Conservation (phyloP, 2,797 vertebrate species). For the Staurois parvus region DNA sequence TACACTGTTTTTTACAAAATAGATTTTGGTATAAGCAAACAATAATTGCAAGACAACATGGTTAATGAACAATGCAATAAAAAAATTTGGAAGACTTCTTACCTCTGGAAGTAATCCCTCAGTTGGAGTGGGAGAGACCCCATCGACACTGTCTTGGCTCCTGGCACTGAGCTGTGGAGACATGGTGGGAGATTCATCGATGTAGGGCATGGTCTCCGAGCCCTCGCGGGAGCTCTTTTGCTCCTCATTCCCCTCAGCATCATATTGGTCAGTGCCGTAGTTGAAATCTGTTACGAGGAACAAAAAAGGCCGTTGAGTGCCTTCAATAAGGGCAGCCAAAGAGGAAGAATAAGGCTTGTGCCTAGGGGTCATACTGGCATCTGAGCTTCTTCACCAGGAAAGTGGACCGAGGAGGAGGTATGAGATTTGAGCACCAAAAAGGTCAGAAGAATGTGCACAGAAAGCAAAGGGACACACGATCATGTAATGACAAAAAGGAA, state of each 20-base stretch:
- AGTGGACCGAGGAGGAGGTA: neutral
- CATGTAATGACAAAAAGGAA: neutral
- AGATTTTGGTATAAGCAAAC: neutral
- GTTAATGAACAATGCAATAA: neutral
- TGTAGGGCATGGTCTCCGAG: slow-evolving; percentile 96
- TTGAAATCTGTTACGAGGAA: slow-evolving; percentile 88
- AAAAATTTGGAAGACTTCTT: slow-evolving; percentile 66
- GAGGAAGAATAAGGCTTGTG: slow-evolving; percentile 68
- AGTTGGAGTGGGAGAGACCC: slow-evolving; percentile 82
- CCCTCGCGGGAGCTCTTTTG: slow-evolving; percentile 89
- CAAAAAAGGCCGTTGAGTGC: slow-evolving; percentile 71
- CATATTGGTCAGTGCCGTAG: slow-evolving; percentile 95
- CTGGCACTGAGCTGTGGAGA: slow-evolving; percentile 93
- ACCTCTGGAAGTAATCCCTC: slow-evolving; percentile 87
- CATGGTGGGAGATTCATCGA: slow-evolving; percentile 98
- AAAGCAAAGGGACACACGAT: slow-evolving; percentile 14
- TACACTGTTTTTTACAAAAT: neutral
- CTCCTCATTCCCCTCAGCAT: slow-evolving; percentile 91
- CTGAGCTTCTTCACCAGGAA: slow-evolving; percentile 61
- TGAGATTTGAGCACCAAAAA: neutral
- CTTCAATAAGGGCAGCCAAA: slow-evolving; percentile 66
- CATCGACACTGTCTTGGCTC: slow-evolving; percentile 81
- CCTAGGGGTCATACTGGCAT: slow-evolving; percentile 69
- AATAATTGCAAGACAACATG: neutral
- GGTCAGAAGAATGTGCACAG: neutral